Evolutionary conservation across 2,888 invertebrate species (phyloP).

Genomic region (Rhagophthalmus giganteus): DNA sequence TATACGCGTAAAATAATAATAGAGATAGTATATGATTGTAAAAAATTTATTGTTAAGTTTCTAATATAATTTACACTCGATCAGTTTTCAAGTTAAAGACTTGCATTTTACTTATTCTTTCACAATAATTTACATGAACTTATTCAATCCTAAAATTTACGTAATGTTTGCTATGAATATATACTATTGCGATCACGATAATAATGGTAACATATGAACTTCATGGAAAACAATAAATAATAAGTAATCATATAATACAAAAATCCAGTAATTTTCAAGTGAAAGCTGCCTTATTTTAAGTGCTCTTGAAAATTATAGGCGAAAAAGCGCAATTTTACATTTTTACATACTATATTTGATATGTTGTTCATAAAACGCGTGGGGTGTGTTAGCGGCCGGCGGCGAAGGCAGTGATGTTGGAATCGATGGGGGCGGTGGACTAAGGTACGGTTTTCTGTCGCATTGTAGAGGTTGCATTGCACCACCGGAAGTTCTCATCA

Average conservation of each 20-base stretch:
- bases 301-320: not conserved
- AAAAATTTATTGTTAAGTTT: not conserved
- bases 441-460: conserved; percentile 63
- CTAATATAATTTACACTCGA: not conserved
- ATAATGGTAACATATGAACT: not conserved
- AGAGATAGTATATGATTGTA: too few species aligned
- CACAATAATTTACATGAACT: not conserved
- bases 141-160: too few species aligned
- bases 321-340: not conserved
- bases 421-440: conserved; percentile 58
- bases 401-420: conserved; percentile 57
- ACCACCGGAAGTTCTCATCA: conserved; percentile 49
- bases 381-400: conserved; percentile 55
- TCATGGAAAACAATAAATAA: not conserved
- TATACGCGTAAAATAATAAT: too few species aligned
- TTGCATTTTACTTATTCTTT: not conserved
- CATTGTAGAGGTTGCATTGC: conserved; percentile 55
- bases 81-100: not conserved
- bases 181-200: not conserved
- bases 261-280: not conserved
- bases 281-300: not conserved
- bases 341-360: conserved; percentile 39
- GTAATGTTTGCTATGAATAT: too few species aligned
- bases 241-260: not conserved
- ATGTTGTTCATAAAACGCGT: conserved; percentile 49